Evolutionary conservation across 1,140 invertebrate species (phyloP).

Genomic region (Drosophila kepulauana): DNA sequence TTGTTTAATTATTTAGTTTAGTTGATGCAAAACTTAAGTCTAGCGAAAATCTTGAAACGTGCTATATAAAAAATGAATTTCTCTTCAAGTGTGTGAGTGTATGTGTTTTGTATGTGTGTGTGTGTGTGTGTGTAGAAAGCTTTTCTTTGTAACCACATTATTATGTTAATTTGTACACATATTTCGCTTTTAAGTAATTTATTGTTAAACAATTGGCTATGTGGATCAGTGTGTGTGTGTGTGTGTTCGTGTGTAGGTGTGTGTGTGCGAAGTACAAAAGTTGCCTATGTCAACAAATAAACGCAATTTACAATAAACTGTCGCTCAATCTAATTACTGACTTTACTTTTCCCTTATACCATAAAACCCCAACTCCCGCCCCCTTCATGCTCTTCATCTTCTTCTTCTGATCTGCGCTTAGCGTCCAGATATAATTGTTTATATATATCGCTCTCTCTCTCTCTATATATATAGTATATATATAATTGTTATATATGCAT

Average conservation of each 20-base stretch:
- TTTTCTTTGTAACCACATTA: slow-evolving; percentile 64
- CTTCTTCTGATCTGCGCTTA: slow-evolving; percentile 64
- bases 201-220: slow-evolving; percentile 79
- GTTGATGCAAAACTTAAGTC: slow-evolving; percentile 68
- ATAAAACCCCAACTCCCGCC: slow-evolving; percentile 13
- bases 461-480: slow-evolving; percentile 32
- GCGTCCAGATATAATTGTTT: slow-evolving; percentile 73
- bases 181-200: slow-evolving; percentile 77
- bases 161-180: slow-evolving; percentile 78
- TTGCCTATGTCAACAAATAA: slow-evolving; percentile 57
- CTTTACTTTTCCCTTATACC: slow-evolving; percentile 40
- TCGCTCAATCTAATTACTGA: slow-evolving; percentile 64
- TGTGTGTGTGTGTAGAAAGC: slow-evolving; percentile 58
- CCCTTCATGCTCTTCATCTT: slow-evolving; percentile 1
- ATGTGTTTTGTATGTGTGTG: slow-evolving; percentile 6
- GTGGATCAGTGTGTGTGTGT: slow-evolving; percentile 53
- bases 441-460: slow-evolving; percentile 45
- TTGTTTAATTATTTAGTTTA: slow-evolving; percentile 65
- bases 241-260: slow-evolving; percentile 22
- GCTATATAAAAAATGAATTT: slow-evolving; percentile 62
- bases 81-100: slow-evolving; percentile 18
- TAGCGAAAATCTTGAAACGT: slow-evolving; percentile 71
- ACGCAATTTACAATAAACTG: slow-evolving; percentile 57
- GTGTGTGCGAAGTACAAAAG: slow-evolving; percentile 63
- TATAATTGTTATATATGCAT: slow-evolving; percentile 62